Evolutionary conservation across 1,140 invertebrate species (phyloP).

Genomic region (roundworm (Caenorhabditis elegans)): DNA sequence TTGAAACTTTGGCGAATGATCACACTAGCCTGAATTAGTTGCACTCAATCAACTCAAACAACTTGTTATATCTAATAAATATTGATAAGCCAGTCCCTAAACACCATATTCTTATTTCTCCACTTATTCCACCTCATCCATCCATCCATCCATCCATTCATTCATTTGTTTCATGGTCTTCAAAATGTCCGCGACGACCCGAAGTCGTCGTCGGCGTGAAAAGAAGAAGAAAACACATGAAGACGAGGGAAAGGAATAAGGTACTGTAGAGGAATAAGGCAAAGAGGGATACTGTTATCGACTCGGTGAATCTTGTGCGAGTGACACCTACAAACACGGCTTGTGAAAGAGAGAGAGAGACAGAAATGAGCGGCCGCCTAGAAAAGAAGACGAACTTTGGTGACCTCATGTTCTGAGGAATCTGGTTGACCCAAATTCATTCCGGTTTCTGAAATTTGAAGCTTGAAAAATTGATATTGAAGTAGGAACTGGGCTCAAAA

Average conservation of each 20-base stretch:
- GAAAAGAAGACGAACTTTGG: background rate
- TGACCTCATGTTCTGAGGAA: background rate
- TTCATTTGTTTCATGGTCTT: constrained; percentile 18
- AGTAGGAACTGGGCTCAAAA: too few species aligned
- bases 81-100: too few species aligned
- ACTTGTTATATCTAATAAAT: too few species aligned
- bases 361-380: background rate
- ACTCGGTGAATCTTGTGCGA: constrained; percentile 5
- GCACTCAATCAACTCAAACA: too few species aligned
- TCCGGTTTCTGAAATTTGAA: too few species aligned
- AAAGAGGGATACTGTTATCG: background rate
- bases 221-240: background rate
- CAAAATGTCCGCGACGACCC: background rate
- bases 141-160: background rate
- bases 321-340: constrained; percentile 28
- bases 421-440: too few species aligned
- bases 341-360: background rate
- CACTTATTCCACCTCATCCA: background rate
- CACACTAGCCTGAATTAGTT: too few species aligned
- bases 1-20: too few species aligned
- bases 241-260: background rate
- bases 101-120: background rate
- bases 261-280: background rate
- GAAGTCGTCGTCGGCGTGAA: background rate
- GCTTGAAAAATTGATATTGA: too few species aligned